These are phyloP conservation scores for Cyprinodon diabolis DNA, from an alignment of 2,797 vertebrate genomes.

Conservation along the genomic window DNA sequence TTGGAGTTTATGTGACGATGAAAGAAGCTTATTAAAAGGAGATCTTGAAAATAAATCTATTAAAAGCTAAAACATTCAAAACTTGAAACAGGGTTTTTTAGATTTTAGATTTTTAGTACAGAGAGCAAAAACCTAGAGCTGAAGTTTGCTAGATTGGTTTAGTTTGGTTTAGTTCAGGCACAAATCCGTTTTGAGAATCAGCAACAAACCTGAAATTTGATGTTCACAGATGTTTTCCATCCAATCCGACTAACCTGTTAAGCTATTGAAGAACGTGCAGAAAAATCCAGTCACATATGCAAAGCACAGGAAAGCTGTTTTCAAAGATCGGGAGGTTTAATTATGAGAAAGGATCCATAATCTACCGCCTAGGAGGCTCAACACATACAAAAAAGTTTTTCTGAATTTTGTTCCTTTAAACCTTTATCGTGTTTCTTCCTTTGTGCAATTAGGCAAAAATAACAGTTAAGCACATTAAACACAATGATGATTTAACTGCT, in stretches of 20 bases:
- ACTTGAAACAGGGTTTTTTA: too few relatives aligned
- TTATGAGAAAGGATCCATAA: not conserved
- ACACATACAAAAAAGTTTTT: not conserved
- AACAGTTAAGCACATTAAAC: not conserved
- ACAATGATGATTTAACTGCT: not conserved
- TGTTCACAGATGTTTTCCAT: too few relatives aligned
- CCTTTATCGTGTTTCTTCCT: not conserved
- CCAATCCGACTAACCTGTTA: too few relatives aligned
- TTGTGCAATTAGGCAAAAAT: not conserved
- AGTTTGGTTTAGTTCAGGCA: not conserved
- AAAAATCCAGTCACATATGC: too few relatives aligned
- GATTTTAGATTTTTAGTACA: too few relatives aligned
- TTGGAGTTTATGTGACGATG: not conserved
- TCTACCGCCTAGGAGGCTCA: not conserved
- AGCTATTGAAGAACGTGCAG: too few relatives aligned
- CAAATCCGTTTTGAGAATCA: not conserved
- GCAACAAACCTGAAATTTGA: not conserved
- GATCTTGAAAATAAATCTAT: not conserved
- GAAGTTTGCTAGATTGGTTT: not conserved
- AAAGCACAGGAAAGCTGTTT: too few relatives aligned
- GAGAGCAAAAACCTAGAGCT: not conserved
- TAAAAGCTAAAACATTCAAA: not conserved
- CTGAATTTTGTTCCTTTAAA: not conserved
- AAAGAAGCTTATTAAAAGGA: not conserved
- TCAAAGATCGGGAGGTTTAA: too few relatives aligned